Base-by-base conservation (phyloP, 1,140 invertebrate genomes). In the Bombus superbus region DNA sequence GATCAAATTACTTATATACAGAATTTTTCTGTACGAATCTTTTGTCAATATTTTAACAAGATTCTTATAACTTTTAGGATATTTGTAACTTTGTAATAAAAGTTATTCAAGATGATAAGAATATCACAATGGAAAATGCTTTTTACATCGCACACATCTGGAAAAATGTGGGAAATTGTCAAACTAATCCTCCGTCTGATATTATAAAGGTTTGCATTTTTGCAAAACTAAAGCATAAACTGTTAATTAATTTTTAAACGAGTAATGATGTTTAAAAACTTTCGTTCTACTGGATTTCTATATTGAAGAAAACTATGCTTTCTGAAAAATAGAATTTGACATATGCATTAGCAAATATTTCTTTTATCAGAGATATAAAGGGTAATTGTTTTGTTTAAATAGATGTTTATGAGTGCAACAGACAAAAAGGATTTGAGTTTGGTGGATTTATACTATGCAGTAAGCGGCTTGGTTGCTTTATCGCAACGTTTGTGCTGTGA, bases 91-190 rank as follows among this genome's bases (percentile, higher is more conserved):
- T 93, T 78, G 85, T 96, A 10, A 86, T 95, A 59, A 95, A 94
- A 87, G 92, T 92, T 47, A 80, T 81, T 66, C 91, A 93, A 11
- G 90, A 95, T 73, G 95, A 93, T 59, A 92, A 88, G 11, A 93
- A 90, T 42, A 85, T 94, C n/a, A 95, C 92, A 78, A 92, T 95
- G 5, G 96, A 96, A 88, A 95, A 95, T 38, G 91, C 96, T 53
- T 97, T 95, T 92, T 95, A 96, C 90, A 95, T 96, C 9, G 94
- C 95, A 6, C 94, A 93, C 38, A 95, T 95, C 18, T 96, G 95
- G 92, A 95, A 96, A 87, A 90, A 90, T 42, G 84, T 96, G n/a
- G 94, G 92, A 83, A 92, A 85, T 40, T 97, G 96, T 87, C 90
- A 92, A 57, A 86, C 86, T 35, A 88, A 95, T 64, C 91, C 93